Evolutionary conservation across 2,797 vertebrate species (phyloP), one percentile per base, ranked within the genome.

Genomic region (Clamator glandarius): DNA sequence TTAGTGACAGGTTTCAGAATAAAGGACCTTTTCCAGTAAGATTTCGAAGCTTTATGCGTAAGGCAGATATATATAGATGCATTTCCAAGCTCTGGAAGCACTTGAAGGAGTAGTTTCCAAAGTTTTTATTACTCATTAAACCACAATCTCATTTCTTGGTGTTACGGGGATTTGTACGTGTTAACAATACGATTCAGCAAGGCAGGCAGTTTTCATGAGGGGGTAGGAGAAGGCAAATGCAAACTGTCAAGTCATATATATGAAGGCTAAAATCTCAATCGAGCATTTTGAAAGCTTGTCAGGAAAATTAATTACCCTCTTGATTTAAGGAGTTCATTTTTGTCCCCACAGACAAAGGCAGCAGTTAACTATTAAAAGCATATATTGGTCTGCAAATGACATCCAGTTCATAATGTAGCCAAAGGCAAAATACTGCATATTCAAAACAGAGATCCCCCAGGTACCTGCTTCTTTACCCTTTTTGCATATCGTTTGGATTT

Each of bases 301-400:
- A 97, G 87, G 96, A 95, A 97, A 97, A 98, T 97, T 97, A 98
- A 98, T 97, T 98, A 96, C 93, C 87, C 74, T 94, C 87, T 96
- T 95, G 96, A 97, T 96, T 97, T 97, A 95, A 95, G 93, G 77
- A 97, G 92, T 75, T 58, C 26, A 33, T 83, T 95, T 95, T 87
- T 94, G 87, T 97, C 97, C 88, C 95, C 68, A 57, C 23, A 89
- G 97, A 97, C 96, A 96, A 95, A 96, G 62, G 87, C 93, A 96
- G 83, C 80, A 81, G 97, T 98, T 97, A 96, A 97, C 96, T 96
- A 92, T 92, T 95, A 84, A 97, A 95, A 93, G 74, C 63, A 78
- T 84, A 67, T 36, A 89, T 24, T 77, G 89, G 78, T 86, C 19
- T 11, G 76, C 54, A 83, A 78, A 58, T 92, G 90, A 87, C 86